These are phyloP conservation scores for Chaetogeoica ovagalla DNA, from an alignment of 2,888 invertebrate genomes.

Conservation along the genomic window DNA sequence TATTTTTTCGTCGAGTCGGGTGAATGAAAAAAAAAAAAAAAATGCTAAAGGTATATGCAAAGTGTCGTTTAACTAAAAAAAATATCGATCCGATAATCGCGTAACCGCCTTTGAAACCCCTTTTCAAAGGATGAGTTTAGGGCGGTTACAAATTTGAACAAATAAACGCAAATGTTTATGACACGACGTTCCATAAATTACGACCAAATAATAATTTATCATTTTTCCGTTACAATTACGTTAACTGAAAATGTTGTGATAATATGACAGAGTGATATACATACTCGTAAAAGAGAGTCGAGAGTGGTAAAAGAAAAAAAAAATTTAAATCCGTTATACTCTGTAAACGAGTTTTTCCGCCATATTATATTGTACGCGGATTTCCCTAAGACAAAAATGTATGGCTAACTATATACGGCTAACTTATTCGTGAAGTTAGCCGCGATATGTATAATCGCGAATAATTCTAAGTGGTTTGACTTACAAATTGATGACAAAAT, in stretches of 20 bases:
- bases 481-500: too few relatives aligned
- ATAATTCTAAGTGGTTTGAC: too few relatives aligned
- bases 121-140: constrained; percentile 2
- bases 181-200: constrained; percentile 45
- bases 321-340: not conserved
- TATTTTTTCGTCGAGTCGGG: not conserved
- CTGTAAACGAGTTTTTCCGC: not conserved
- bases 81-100: constrained; percentile 4
- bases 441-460: too few relatives aligned
- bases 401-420: too few relatives aligned
- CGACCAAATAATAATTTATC: constrained; percentile 45
- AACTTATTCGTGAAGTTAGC: too few relatives aligned
- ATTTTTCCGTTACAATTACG: constrained; percentile 40
- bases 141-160: constrained; percentile 34
- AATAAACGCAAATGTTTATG: constrained; percentile 33
- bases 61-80: not conserved
- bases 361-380: not conserved
- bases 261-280: not conserved
- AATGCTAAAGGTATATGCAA: not conserved
- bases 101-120: constrained; percentile 31
- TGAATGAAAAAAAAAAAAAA: constrained; percentile 11
- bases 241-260: constrained; percentile 10
- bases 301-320: not conserved
- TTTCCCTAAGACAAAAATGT: not conserved
- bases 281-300: not conserved